A percentile compares a stretch with the other conserved stretches of the same genome.
These are phyloP conservation scores for Pachyrhynchus sulphureomaculatus DNA, from an alignment of 1,140 invertebrate species.

Conservation along the genomic window DNA sequence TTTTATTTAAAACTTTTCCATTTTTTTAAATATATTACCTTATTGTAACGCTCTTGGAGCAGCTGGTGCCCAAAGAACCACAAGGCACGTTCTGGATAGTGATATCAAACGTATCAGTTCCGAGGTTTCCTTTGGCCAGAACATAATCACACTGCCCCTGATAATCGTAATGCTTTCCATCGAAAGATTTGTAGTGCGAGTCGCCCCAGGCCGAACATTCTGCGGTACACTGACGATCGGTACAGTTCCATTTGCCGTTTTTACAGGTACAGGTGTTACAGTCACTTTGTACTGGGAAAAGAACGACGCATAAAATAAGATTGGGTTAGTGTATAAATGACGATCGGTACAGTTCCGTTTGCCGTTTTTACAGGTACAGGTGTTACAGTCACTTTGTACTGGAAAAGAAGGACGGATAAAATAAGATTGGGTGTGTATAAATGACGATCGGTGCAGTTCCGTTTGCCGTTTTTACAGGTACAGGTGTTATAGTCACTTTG, in stretches of 20 bases:
- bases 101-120: conserved; percentile 66
- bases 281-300: conserved; percentile 46
- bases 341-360: conserved; percentile 68
- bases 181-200: conserved; percentile 85
- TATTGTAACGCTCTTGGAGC: conserved; percentile 77
- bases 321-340: conserved; percentile 51
- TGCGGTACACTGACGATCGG: conserved; percentile 62
- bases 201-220: conserved; percentile 82
- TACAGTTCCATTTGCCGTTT: conserved; percentile 70
- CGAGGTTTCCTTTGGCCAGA: conserved; percentile 68
- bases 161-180: conserved; percentile 81
- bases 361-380: conserved; percentile 61
- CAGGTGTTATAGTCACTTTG: conserved; percentile 50
- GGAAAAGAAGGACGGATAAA: background rate
- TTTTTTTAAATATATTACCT: background rate
- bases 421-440: conserved; percentile 49
- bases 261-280: conserved; percentile 57
- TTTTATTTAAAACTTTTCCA: too few relatives aligned
- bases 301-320: background rate
- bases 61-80: conserved; percentile 81
- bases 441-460: conserved; percentile 63
- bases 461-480: conserved; percentile 64
- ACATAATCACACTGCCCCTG: conserved; percentile 87
- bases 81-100: conserved; percentile 77
- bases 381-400: conserved; percentile 45